phyloP scores from a whole-genome alignment of 2,797 vertebrate genomes.

The Sciurus vulgaris region DNA sequence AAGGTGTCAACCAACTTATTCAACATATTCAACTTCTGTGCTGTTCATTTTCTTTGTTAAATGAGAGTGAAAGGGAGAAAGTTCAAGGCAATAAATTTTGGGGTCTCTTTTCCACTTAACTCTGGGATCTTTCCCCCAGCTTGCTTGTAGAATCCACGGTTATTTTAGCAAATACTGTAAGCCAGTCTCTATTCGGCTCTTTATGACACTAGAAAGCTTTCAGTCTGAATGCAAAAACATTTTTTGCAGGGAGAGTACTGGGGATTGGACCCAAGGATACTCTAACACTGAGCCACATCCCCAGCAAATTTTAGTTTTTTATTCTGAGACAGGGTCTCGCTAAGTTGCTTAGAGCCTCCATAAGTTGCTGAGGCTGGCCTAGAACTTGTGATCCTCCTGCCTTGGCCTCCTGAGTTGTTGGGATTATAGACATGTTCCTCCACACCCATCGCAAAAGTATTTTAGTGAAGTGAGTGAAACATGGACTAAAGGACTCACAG shows the following conservation, averaged over 20 bases:
- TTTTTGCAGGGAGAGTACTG: too few species aligned
- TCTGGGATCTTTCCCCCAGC: neutral
- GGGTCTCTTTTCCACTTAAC: neutral
- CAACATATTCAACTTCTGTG: neutral
- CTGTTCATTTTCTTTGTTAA: slow-evolving; percentile 24
- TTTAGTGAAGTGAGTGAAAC: neutral
- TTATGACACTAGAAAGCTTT: neutral
- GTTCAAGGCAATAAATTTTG: neutral
- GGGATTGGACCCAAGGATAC: too few species aligned
- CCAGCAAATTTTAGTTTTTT: too few species aligned
- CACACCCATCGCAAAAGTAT: too few species aligned
- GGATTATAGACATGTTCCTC: too few species aligned
- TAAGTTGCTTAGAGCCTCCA: too few species aligned
- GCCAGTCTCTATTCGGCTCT: neutral
- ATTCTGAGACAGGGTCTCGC: too few species aligned
- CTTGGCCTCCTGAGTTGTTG: too few species aligned
- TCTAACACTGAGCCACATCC: too few species aligned
- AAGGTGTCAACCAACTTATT: neutral
- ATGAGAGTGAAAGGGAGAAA: neutral
- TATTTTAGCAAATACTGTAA: neutral
- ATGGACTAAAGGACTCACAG: neutral
- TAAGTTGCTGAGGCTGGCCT: too few species aligned
- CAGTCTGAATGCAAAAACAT: neutral
- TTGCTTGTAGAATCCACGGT: neutral
- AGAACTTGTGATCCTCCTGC: too few species aligned